These are phyloP conservation scores for Cosmia pyralina DNA, from an alignment of 2,888 invertebrate species.

Conservation along the genomic window DNA sequence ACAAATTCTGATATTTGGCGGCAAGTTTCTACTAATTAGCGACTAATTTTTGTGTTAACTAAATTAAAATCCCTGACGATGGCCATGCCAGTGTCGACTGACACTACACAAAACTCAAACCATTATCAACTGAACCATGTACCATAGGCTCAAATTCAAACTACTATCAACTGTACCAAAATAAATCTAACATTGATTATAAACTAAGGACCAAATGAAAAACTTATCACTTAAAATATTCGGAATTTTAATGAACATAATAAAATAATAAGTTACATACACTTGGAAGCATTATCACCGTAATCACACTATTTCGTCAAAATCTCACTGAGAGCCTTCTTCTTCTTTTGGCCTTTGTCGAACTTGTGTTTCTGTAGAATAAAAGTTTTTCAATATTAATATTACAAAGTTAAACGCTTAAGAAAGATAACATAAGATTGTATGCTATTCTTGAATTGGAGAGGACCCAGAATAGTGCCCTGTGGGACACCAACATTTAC, in stretches of 20 bases:
- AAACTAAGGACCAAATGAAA: neutral
- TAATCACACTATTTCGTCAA: slow-evolving; percentile 77
- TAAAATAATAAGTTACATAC: slow-evolving; percentile 66
- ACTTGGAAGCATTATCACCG: slow-evolving; percentile 42
- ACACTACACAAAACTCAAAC: too few species aligned
- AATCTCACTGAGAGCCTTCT: slow-evolving; percentile 89
- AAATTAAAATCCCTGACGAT: too few species aligned
- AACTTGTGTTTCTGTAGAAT: slow-evolving; percentile 87
- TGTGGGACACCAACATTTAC: slow-evolving; percentile 2
- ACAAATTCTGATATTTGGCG: too few species aligned
- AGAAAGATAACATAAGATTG: neutral
- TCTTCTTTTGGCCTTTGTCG: slow-evolving; percentile 87
- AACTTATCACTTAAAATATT: slow-evolving; percentile 39
- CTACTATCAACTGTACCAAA: neutral
- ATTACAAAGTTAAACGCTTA: neutral
- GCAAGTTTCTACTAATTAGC: too few species aligned
- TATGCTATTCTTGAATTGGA: neutral
- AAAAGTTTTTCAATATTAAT: slow-evolving; percentile 6
- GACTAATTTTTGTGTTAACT: too few species aligned
- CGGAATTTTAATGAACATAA: slow-evolving; percentile 58
- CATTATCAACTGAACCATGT: too few species aligned
- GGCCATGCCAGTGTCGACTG: too few species aligned
- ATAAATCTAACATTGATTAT: neutral
- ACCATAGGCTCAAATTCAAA: neutral
- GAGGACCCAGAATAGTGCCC: slow-evolving; percentile 19